Base-by-base conservation (phyloP, 2,113 vertebrate species). In the Dipodomys spectabilis region DNA sequence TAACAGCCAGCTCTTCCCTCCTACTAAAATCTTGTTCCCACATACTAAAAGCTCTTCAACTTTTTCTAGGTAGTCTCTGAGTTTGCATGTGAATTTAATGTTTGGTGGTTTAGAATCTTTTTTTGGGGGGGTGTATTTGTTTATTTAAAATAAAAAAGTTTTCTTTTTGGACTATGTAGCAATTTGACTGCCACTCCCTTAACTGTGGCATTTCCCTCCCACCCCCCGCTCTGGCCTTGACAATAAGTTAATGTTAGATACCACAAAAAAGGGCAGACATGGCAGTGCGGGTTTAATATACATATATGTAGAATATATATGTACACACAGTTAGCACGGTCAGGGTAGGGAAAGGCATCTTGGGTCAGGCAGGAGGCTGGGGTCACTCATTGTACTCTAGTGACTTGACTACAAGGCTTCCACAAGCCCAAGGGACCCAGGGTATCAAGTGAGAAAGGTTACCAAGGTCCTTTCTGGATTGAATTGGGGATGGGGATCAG, bases 241-340 rank as follows among this genome's bases (percentile, higher is more conserved):
- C 88, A 93, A 72, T 93, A 95, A 97, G 92, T 92, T 96, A 90
- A 95, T 94, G 89, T 92, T 88, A 92, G 92, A 95, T 86, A 97
- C 92, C 96, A 96, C 94, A 90, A 90, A 93, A 68, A 89, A 87
- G 93, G 96, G 95, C 96, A 95, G 90, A 96, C 96, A 95, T 95
- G 97, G 97, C 97, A 97, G 97, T 97, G 97, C 91, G 88, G 96
- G 96, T 97, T 98, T 97, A 97, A 97, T 98, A 98, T 98, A 98
- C 97, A 97, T 98, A 98, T 97, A 97, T 98, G 96, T 98, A 98
- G 97, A 97, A 97, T 98, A 98, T 97, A 97, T 98, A 97, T 98
- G 98, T 98, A 98, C 97, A 98, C 98, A 98, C 98, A 98, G 98
- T 98, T 98, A 98, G 97, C 98, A 97, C 98, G 98, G 98, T 98